Conservation (phyloP, 2,113 vertebrate species). For the Sinocyclocheilus maitianheensis region DNA sequence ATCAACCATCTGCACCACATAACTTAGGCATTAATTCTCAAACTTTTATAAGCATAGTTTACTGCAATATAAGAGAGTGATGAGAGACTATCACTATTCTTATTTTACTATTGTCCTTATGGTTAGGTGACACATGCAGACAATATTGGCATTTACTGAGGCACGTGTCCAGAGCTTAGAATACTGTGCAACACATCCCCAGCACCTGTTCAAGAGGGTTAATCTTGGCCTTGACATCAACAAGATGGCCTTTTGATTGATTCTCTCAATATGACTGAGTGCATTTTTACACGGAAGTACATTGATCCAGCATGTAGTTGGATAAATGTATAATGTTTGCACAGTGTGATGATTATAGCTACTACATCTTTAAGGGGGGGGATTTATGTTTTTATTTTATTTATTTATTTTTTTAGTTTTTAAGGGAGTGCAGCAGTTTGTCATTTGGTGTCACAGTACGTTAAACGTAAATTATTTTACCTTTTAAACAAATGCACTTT, state of each 20-base stretch:
- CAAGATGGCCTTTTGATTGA: conserved; percentile 44
- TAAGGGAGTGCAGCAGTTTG: neutral
- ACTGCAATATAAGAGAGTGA: neutral
- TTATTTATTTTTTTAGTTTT: neutral
- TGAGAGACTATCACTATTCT: neutral
- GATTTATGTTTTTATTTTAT: neutral
- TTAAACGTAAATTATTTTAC: too few species aligned
- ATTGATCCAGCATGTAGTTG: neutral
- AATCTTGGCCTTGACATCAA: conserved; percentile 51
- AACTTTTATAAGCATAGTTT: neutral
- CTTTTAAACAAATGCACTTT: too few species aligned
- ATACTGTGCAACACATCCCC: conserved; percentile 60
- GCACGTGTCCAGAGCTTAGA: conserved; percentile 63
- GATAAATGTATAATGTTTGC: neutral
- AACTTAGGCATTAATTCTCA: neutral
- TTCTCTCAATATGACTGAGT: conserved; percentile 18
- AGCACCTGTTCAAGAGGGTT: conserved; percentile 52
- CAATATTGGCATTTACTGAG: conserved; percentile 41
- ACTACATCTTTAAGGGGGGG: neutral
- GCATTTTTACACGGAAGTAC: neutral
- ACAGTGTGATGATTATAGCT: neutral
- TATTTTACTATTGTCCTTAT: conserved; percentile 9
- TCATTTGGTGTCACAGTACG: too few species aligned
- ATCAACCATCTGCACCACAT: conserved; percentile 28
- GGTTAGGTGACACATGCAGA: conserved; percentile 58